Evolutionary conservation across 1,140 invertebrate genomes (phyloP).

Genomic region (Drosophila ficusphila): DNA sequence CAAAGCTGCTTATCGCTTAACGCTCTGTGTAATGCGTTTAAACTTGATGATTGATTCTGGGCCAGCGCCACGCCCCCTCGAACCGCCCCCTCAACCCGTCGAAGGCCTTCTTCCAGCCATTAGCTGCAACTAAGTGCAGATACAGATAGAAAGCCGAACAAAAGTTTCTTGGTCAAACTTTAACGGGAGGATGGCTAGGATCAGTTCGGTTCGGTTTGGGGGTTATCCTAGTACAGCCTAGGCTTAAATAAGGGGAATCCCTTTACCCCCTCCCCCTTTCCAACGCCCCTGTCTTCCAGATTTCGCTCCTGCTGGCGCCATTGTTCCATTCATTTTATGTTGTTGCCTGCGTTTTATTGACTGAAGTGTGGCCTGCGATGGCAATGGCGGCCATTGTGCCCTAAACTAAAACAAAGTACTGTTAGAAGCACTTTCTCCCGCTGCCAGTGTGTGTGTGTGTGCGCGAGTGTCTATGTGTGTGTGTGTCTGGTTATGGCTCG

Average conservation of each 20-base stretch:
- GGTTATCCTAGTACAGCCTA: slow-evolving; percentile 30
- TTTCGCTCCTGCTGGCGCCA: slow-evolving; percentile 48
- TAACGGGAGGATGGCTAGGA: slow-evolving; percentile 47
- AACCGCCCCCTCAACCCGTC: not conserved
- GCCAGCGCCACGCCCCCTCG: not conserved
- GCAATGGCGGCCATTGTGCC: slow-evolving; percentile 74
- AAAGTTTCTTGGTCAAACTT: slow-evolving; percentile 71
- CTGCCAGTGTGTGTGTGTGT: slow-evolving; percentile 24
- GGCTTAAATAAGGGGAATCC: slow-evolving; percentile 15
- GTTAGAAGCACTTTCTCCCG: slow-evolving; percentile 66
- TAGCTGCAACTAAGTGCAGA: slow-evolving; percentile 70
- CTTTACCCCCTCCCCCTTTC: not conserved
- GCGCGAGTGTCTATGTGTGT: slow-evolving; percentile 21
- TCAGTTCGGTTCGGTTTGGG: slow-evolving; percentile 5
- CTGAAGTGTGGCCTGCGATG: slow-evolving; percentile 61
- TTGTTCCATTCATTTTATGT: slow-evolving; percentile 77
- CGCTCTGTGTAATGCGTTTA: slow-evolving; percentile 79
- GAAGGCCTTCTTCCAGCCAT: slow-evolving; percentile 7
- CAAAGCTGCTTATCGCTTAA: slow-evolving; percentile 82
- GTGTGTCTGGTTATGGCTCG: slow-evolving; percentile 71
- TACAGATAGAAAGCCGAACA: slow-evolving; percentile 47
- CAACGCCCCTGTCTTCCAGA: slow-evolving; percentile 2
- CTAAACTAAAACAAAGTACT: slow-evolving; percentile 81
- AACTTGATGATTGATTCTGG: slow-evolving; percentile 78
- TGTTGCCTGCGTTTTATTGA: slow-evolving; percentile 81